These are phyloP conservation scores for Zosterops pallidus DNA, from an alignment of 2,113 vertebrate genomes.

Conservation along the genomic window DNA sequence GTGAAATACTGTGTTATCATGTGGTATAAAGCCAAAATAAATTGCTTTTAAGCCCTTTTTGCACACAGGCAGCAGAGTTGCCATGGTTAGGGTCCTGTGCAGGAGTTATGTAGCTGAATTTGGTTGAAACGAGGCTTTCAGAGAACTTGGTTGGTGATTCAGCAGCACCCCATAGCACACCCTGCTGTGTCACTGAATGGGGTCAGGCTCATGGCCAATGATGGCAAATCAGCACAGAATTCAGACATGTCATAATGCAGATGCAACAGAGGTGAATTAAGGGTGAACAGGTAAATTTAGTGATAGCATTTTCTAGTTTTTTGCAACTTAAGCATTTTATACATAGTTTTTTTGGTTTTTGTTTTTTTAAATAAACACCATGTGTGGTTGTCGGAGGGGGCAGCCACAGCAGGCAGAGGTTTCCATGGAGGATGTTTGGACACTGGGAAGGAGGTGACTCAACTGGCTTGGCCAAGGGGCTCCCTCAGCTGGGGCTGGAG, in stretches of 20 bases:
- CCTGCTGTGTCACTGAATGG: neutral
- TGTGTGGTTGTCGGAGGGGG: fast-evolving
- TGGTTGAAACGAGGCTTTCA: neutral
- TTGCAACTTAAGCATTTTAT: neutral
- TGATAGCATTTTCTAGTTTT: neutral
- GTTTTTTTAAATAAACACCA: fast-evolving
- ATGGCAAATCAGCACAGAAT: neutral
- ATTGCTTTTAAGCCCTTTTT: neutral
- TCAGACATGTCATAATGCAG: neutral
- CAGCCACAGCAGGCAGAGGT: neutral
- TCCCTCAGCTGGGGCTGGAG: neutral
- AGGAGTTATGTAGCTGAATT: fast-evolving
- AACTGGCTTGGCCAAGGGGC: neutral
- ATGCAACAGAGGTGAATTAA: neutral
- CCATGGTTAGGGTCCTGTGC: neutral
- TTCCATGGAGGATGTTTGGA: neutral
- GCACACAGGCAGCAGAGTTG: neutral
- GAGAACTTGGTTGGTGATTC: neutral
- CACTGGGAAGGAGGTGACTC: too few relatives aligned
- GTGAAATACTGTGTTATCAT: neutral
- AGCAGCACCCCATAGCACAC: neutral
- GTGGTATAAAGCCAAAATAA: neutral
- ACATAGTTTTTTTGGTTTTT: neutral
- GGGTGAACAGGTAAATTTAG: neutral
- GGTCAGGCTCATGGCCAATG: neutral